Evolutionary conservation across 2,797 vertebrate genomes (phyloP), one percentile per base, ranked within the genome.

Genomic region (Manis pentadactyla): DNA sequence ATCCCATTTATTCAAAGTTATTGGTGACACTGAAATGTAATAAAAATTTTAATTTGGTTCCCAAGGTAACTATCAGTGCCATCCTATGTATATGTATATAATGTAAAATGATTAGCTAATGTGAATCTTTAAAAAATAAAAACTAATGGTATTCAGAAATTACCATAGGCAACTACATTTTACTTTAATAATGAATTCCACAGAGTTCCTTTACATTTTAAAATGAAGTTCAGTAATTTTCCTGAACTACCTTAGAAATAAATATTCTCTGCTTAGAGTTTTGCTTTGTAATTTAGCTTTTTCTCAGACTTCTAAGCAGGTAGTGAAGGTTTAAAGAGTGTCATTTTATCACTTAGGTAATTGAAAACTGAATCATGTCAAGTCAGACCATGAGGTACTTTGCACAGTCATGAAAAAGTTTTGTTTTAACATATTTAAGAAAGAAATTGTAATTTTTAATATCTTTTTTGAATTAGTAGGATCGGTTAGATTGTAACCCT

Each of bases 231-330:
- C 23, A 90, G 10, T 78, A 46, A 49, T 85, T 96, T 81, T 77
- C 37, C 74, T 93, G 25, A 84, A 25, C 34, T 53, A n/a, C 39
- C 19, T 86, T 92, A 85, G 51, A 93, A 86, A 61, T 92, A 86
- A 87, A 61, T 61, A n/a, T 93, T 93, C n/a, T 82, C 7, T 37
- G 5, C 53, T 79, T 42, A 64, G 57, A 4, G 23, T 92, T 31
- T 90, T 93, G 46, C 63, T 95, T 91, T 92, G 71, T 66, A 87
- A 74, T 69, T 95, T 92, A 13, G 29, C 77, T 92, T 85, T 88
- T 93, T 29, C 79, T 73, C 77, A 46, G 19, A 77, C 34, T 69
- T 95, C 10, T 81, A 64, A 39, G 21, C 15, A 81, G 39, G 13
- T n/a, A 86, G 42, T 57, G 81, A 78, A 46, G n/a, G 86, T 64